These are phyloP conservation scores for Meiosimyza platycephala DNA, from an alignment of 2,888 invertebrate genomes.

Conservation along the genomic window DNA sequence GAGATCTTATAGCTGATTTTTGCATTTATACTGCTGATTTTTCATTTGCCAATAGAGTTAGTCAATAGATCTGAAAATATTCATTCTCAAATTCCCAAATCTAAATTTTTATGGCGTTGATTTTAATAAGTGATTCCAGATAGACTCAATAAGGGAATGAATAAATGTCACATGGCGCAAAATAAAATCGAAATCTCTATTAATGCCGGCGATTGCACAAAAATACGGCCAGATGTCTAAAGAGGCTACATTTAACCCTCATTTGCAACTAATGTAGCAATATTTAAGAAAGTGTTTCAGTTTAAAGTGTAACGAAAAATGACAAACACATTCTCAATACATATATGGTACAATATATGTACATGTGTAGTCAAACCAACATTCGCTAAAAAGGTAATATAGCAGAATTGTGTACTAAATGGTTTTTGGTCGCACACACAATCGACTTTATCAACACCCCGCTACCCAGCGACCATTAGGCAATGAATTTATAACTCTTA, in stretches of 20 bases:
- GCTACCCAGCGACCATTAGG: background rate
- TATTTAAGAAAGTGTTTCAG: conserved; percentile 40
- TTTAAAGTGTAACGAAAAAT: background rate
- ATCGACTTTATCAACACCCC: conserved; percentile 12
- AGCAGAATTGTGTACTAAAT: conserved; percentile 17
- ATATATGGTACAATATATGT: background rate
- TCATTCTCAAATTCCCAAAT: no score
- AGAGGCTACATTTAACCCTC: conserved; percentile 60
- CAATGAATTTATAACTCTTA: no score
- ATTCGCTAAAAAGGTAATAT: conserved; percentile 19
- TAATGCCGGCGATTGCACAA: conserved; percentile 40
- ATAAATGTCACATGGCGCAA: background rate
- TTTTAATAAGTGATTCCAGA: no score
- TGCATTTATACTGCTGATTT: no score
- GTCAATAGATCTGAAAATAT: no score
- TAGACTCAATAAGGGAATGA: no score
- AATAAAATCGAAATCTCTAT: conserved; percentile 9
- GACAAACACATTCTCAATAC: conserved; percentile 5
- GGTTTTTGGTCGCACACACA: conserved; percentile 22
- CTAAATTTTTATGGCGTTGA: no score
- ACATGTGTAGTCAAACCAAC: background rate
- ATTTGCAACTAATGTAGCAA: conserved; percentile 57
- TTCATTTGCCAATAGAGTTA: no score
- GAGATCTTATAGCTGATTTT: no score
- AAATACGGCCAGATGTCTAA: conserved; percentile 62